Evolutionary conservation across 2,888 invertebrate genomes (phyloP).

Genomic region (Parascotia fuliginaria): DNA sequence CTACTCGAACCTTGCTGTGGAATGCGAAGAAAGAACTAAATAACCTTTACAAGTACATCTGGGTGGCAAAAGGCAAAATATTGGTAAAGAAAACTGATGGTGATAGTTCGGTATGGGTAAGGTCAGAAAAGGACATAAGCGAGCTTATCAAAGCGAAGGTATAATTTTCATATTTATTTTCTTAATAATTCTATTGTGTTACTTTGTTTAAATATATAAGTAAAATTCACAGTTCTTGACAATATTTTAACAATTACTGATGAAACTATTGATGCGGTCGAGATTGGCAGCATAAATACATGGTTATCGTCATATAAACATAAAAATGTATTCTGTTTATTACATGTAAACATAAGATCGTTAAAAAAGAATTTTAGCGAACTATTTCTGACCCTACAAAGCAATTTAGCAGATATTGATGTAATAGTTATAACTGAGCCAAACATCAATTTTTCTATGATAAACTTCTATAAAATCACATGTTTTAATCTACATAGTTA

Average conservation of each 20-base stretch:
- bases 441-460: too few species aligned
- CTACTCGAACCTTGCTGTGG: background rate
- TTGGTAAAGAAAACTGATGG: conserved; percentile 7
- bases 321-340: background rate
- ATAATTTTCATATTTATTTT: too few species aligned
- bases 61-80: conserved; percentile 6
- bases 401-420: background rate
- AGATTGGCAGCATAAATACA: background rate
- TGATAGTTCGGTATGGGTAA: conserved; percentile 3
- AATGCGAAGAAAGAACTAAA: conserved; percentile 10
- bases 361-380: background rate
- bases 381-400: background rate
- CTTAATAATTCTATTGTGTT: background rate
- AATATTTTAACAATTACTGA: background rate
- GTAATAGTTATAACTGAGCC: too few species aligned
- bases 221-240: background rate
- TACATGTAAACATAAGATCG: background rate
- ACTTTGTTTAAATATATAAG: background rate
- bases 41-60: conserved; percentile 6
- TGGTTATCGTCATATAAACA: background rate
- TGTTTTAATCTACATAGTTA: too few species aligned
- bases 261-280: background rate
- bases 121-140: background rate
- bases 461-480: too few species aligned
- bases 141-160: background rate